Evolutionary conservation across 2,888 invertebrate genomes (phyloP).

Genomic region (Hecatera dysodea): DNA sequence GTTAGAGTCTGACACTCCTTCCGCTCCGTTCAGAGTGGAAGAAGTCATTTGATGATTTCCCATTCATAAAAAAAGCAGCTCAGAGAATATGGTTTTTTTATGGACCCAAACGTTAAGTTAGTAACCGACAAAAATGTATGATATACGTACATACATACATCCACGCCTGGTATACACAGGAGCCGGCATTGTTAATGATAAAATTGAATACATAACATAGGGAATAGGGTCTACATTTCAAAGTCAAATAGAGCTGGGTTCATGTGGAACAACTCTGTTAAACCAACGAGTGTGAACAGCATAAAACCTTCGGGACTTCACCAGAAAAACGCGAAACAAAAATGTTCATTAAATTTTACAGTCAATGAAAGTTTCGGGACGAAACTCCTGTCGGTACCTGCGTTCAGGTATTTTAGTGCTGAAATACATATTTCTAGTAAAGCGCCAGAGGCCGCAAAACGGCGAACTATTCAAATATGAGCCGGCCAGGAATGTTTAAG

Average conservation of each 20-base stretch:
- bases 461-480: conserved; percentile 80
- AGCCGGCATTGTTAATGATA: too few species aligned
- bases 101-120: too few species aligned
- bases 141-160: too few species aligned
- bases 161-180: too few species aligned
- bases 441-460: conserved; percentile 71
- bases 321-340: conserved; percentile 57
- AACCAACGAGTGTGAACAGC: conserved; percentile 27
- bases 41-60: too few species aligned
- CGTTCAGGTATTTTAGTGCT: conserved; percentile 61
- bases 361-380: conserved; percentile 70
- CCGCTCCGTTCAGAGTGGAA: too few species aligned
- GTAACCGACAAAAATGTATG: too few species aligned
- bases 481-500: conserved; percentile 72
- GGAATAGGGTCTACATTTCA: background rate
- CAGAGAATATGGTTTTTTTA: too few species aligned
- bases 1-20: too few species aligned
- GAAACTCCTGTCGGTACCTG: conserved; percentile 67
- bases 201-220: background rate
- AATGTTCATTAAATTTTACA: conserved; percentile 75
- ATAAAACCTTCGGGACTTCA: conserved; percentile 30
- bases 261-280: conserved; percentile 8
- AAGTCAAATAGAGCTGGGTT: conserved; percentile 4
- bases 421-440: conserved; percentile 81
- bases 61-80: too few species aligned